Percentiles rank a stretch among this genome's conserved stretches.
Evolutionary conservation across 2,113 vertebrate species (phyloP).

Genomic region (Heptranchias perlo): DNA sequence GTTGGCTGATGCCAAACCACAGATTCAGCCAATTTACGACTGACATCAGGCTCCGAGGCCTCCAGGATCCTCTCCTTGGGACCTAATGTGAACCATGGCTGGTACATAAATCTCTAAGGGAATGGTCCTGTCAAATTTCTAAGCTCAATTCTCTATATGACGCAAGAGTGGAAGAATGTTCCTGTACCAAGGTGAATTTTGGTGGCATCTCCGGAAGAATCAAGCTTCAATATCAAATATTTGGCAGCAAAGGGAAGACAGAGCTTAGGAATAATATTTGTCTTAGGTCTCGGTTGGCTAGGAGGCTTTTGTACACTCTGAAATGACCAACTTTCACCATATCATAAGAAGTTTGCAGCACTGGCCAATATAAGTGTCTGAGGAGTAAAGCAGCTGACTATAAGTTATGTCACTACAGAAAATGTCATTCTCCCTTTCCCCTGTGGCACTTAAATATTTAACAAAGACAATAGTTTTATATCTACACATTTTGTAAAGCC

Average conservation of each 20-base stretch:
- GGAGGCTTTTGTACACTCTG: background rate
- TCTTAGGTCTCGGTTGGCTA: background rate
- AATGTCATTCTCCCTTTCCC: background rate
- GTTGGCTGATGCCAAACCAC: background rate
- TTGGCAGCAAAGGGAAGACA: background rate
- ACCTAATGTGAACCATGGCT: background rate
- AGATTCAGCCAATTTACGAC: background rate
- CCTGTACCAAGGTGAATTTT: background rate
- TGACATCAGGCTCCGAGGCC: background rate
- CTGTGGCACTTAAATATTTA: background rate
- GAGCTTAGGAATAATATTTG: background rate
- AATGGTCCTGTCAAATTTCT: background rate
- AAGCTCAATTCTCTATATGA: background rate
- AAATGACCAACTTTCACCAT: background rate
- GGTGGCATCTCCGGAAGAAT: background rate
- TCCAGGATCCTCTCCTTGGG: background rate
- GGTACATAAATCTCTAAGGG: no score
- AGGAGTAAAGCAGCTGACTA: background rate
- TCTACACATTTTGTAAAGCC: conserved; percentile 50
- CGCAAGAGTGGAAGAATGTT: background rate
- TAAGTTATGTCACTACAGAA: background rate
- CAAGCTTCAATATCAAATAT: background rate
- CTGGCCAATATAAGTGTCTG: no score
- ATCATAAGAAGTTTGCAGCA: background rate
- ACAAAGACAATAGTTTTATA: background rate